Evolutionary conservation across 1,140 invertebrate species (phyloP).

Genomic region (Ceratina japonica): DNA sequence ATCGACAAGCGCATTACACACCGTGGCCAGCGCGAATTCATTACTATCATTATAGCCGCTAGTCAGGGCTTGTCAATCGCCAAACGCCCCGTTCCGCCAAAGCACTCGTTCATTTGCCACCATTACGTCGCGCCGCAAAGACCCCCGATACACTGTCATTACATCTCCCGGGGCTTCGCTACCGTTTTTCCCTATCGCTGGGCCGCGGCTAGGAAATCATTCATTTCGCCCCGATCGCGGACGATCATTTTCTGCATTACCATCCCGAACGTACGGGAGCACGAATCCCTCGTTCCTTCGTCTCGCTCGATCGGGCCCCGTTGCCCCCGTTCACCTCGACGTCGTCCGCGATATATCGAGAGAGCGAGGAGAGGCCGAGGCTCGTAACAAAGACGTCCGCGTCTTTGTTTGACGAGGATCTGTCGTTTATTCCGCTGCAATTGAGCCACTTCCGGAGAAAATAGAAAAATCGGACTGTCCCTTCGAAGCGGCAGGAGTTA

Average conservation of each 20-base stretch:
- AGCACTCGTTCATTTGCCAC: slow-evolving; percentile 20
- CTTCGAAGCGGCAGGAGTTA: neutral
- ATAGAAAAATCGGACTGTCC: slow-evolving; percentile 29
- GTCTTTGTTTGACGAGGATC: neutral
- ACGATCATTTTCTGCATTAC: neutral
- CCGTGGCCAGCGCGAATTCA: neutral
- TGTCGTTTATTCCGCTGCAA: slow-evolving; percentile 26
- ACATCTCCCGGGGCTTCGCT: neutral
- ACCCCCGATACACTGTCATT: slow-evolving; percentile 26
- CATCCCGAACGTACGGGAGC: neutral
- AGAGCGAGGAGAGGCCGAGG: neutral
- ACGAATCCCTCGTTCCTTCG: neutral
- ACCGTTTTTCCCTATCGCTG: slow-evolving; percentile 17
- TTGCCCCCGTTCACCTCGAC: neutral
- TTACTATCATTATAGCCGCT: slow-evolving; percentile 11
- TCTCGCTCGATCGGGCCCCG: neutral
- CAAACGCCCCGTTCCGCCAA: neutral
- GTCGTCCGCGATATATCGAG: too few species aligned
- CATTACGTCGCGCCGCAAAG: neutral
- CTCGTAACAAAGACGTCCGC: neutral
- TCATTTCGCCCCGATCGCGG: neutral
- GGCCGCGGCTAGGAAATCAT: neutral
- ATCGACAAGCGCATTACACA: neutral
- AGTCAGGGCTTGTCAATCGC: slow-evolving; percentile 6
- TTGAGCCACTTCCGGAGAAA: slow-evolving; percentile 49